A percentile compares a stretch with the other conserved stretches of the same genome.
Conservation (phyloP, 2,888 invertebrate genomes). For the Cryptocheilus praepositus region DNA sequence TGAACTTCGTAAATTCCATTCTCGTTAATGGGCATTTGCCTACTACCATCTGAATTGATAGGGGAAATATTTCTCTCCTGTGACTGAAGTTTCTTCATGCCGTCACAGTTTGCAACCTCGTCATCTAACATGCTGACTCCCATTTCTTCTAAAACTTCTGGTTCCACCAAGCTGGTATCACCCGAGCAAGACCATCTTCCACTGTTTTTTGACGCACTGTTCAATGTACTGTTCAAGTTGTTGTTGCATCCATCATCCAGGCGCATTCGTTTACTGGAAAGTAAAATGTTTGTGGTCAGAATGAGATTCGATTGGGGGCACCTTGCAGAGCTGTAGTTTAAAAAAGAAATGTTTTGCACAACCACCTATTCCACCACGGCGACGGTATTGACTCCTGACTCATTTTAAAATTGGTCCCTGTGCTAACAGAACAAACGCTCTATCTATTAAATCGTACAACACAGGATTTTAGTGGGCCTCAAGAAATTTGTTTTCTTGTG, state of each 20-base stretch:
- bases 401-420: slow-evolving; percentile 21
- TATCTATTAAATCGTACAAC: no score
- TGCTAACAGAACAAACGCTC: no score
- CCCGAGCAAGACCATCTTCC: slow-evolving; percentile 67
- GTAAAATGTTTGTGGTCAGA: slow-evolving; percentile 1
- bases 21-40: slow-evolving; percentile 33
- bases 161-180: slow-evolving; percentile 71
- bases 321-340: neutral
- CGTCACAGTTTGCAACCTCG: slow-evolving; percentile 73
- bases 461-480: no score
- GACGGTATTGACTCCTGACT: slow-evolving; percentile 33
- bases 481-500: no score
- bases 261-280: slow-evolving; percentile 65
- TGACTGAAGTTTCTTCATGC: slow-evolving; percentile 62
- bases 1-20: slow-evolving; percentile 36
- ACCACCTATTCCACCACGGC: slow-evolving; percentile 57
- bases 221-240: slow-evolving; percentile 61
- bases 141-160: slow-evolving; percentile 78
- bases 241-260: slow-evolving; percentile 69
- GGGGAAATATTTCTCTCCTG: slow-evolving; percentile 68
- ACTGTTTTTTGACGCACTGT: slow-evolving; percentile 55
- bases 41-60: slow-evolving; percentile 45
- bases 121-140: slow-evolving; percentile 80
- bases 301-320: neutral
- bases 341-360: neutral